Conservation (phyloP, 2,797 vertebrate species). For the Eremophila alpestris region DNA sequence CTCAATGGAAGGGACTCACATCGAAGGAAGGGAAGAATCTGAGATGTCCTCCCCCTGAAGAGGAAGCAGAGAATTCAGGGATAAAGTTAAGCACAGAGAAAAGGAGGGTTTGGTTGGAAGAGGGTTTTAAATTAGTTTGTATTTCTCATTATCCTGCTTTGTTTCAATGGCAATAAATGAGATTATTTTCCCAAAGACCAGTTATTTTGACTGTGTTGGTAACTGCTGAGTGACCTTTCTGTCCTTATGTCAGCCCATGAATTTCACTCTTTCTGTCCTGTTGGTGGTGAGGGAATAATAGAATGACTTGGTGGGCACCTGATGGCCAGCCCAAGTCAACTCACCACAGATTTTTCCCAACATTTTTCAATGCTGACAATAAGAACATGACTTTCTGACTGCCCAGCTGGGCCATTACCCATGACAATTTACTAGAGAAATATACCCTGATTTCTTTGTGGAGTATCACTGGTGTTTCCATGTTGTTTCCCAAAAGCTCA, state of each 20-base stretch:
- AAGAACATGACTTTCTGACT: neutral
- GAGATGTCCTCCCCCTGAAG: neutral
- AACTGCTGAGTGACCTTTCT: neutral
- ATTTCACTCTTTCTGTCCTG: neutral
- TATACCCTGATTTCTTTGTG: neutral
- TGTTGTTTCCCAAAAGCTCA: neutral
- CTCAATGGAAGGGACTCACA: neutral
- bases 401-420: neutral
- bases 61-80: neutral
- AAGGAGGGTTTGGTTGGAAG: fast-evolving
- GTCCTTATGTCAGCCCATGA: neutral
- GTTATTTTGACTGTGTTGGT: neutral
- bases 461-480: neutral
- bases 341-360: neutral
- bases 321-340: neutral
- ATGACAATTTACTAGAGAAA: neutral
- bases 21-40: neutral
- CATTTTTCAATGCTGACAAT: fast-evolving
- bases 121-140: neutral
- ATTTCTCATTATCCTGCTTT: neutral
- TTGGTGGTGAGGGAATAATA: neutral
- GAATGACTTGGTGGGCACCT: fast-evolving
- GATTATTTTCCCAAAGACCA: neutral
- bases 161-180: neutral
- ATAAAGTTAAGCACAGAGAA: neutral